Conservation (phyloP, 2,113 vertebrate genomes). For the Hemibagrus wyckioides region DNA sequence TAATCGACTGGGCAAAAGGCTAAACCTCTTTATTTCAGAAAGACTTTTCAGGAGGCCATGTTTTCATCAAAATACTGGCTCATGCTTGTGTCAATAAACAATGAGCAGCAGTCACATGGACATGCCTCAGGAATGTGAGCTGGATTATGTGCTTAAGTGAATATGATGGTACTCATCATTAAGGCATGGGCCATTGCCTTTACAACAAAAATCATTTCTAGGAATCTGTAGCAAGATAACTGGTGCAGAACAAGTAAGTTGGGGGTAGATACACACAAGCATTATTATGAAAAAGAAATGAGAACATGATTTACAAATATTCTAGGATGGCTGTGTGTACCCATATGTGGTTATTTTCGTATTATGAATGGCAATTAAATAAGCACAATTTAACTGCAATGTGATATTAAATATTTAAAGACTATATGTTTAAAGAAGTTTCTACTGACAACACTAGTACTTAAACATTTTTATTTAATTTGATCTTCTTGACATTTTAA, state of each 20-base stretch:
- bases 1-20: background rate
- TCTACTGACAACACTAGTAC: background rate
- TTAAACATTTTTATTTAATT: background rate
- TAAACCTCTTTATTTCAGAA: background rate
- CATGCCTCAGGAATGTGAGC: background rate
- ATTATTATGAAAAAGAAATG: background rate
- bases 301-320: background rate
- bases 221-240: background rate
- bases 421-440: background rate
- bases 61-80: background rate
- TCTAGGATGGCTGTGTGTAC: background rate
- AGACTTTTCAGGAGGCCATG: background rate
- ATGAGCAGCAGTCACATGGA: background rate
- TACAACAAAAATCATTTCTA: background rate
- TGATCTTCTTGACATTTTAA: background rate
- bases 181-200: background rate
- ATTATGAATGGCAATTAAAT: background rate
- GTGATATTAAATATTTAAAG: background rate
- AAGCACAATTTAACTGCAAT: background rate
- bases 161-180: background rate
- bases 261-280: background rate
- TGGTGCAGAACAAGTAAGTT: background rate
- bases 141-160: background rate
- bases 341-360: background rate
- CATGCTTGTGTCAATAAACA: slow-evolving; percentile 9